Conservation (phyloP, 2,888 invertebrate species). For the Pegoplata infirma region DNA sequence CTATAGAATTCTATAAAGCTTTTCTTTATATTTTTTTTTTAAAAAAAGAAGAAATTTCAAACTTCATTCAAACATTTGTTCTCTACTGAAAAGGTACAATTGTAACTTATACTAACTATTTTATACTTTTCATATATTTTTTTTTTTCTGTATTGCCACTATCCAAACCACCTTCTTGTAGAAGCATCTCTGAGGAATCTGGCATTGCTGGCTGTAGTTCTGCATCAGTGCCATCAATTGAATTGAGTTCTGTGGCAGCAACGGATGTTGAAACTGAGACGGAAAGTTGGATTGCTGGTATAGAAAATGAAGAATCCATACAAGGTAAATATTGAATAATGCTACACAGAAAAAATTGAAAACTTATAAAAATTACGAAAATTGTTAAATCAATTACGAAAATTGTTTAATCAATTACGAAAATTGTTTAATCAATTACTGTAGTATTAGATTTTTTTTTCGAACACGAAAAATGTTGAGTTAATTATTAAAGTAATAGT, state of each 20-base stretch:
- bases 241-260: constrained; percentile 66
- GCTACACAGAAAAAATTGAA: no score
- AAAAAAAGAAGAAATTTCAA: constrained; percentile 28
- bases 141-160: no score
- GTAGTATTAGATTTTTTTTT: no score
- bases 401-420: no score
- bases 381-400: no score
- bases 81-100: constrained; percentile 27
- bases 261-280: constrained; percentile 60
- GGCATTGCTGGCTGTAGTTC: constrained; percentile 51
- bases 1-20: neutral
- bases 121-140: constrained; percentile 17
- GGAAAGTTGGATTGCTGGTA: constrained; percentile 64
- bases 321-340: constrained; percentile 60
- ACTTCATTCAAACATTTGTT: constrained; percentile 17
- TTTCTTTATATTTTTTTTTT: neutral
- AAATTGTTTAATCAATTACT: no score
- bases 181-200: constrained; percentile 74
- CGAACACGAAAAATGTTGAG: no score
- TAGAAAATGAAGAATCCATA: constrained; percentile 64
- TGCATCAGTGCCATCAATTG: constrained; percentile 68
- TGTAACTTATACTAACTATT: constrained; percentile 36
- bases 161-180: constrained; percentile 51
- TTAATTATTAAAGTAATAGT: no score
- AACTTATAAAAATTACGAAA: no score